phyloP scores from a whole-genome alignment of 2,797 vertebrate species.

The Pseudochirops cupreus region DNA sequence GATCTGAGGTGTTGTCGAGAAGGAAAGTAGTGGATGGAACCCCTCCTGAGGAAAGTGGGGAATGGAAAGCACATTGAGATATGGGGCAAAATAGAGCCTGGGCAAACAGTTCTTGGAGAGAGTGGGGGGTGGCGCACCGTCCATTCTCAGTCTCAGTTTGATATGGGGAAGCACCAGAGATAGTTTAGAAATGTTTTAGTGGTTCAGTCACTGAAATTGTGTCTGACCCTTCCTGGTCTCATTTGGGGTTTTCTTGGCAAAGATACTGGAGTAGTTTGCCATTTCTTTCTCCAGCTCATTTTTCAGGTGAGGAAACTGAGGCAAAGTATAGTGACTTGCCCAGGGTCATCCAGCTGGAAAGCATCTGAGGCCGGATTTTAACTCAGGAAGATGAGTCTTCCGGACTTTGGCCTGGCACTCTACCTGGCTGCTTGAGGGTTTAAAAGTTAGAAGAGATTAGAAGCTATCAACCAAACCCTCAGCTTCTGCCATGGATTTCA shows the following conservation, averaged over 20 bases:
- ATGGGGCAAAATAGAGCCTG: not conserved
- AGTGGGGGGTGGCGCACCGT: no score
- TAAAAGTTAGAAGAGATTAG: not conserved
- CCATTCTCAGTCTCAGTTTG: not conserved
- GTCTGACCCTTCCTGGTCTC: no score
- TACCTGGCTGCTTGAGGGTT: not conserved
- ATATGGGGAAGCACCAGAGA: not conserved
- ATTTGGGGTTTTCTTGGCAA: no score
- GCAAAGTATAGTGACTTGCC: not conserved
- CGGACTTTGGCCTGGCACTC: not conserved
- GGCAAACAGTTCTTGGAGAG: not conserved
- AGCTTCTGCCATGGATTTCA: not conserved
- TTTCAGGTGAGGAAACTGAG: no score
- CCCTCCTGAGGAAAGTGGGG: not conserved
- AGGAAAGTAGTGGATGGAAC: not conserved
- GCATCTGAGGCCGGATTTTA: not conserved
- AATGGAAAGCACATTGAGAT: not conserved
- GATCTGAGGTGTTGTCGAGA: not conserved
- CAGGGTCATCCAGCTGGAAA: not conserved
- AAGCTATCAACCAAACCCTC: not conserved
- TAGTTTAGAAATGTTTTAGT: not conserved
- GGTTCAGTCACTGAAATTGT: no score
- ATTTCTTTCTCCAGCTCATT: no score
- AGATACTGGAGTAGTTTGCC: no score
- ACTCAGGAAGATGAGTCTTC: not conserved